phyloP scores from a whole-genome alignment of 2,113 vertebrate species.

The Spheniscus mendiculus region DNA sequence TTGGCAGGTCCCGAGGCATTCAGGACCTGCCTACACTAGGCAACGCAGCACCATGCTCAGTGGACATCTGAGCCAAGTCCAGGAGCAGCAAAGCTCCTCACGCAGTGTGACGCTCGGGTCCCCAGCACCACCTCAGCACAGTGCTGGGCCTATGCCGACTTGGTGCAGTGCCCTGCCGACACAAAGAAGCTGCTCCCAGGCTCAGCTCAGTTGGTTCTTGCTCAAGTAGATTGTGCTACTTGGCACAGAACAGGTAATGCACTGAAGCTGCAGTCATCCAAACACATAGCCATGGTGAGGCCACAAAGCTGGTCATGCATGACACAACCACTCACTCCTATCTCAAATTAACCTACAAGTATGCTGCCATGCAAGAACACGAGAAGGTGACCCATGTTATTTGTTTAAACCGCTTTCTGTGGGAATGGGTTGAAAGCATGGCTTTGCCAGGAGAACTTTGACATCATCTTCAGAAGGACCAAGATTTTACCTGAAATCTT shows the following conservation, averaged over 20 bases:
- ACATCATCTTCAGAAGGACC: not conserved
- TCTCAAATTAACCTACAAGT: not conserved
- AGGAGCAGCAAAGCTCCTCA: not conserved
- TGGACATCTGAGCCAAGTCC: not conserved
- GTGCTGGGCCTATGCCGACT: no score
- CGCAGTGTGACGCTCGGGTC: fast-evolving
- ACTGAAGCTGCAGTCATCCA: not conserved
- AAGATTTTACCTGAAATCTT: not conserved
- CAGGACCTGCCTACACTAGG: not conserved
- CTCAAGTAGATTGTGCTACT: fast-evolving
- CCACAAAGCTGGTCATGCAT: fast-evolving
- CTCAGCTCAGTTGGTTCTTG: not conserved
- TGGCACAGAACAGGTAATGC: no score
- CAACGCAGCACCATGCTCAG: not conserved
- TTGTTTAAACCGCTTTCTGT: not conserved
- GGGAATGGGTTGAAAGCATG: not conserved
- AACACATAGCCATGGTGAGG: not conserved
- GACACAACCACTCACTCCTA: not conserved
- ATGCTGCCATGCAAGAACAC: not conserved
- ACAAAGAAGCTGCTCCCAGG: not conserved
- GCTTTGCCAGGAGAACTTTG: not conserved
- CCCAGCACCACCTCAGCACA: not conserved
- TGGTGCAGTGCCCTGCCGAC: fast-evolving
- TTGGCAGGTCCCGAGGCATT: not conserved
- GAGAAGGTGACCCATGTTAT: not conserved